These are phyloP conservation scores for Cephonodes hylas DNA, from an alignment of 2,888 invertebrate genomes.

Conservation along the genomic window DNA sequence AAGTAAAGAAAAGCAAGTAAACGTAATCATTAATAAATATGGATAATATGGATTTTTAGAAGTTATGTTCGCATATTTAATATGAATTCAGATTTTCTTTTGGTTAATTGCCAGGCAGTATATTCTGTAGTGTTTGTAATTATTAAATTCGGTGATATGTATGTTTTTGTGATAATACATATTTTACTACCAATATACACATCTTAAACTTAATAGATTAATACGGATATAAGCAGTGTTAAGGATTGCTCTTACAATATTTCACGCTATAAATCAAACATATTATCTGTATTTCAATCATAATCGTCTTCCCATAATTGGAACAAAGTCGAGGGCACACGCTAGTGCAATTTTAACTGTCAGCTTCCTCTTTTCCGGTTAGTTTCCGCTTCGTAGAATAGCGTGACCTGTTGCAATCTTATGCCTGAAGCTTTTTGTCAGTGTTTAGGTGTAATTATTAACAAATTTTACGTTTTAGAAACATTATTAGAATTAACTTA, in stretches of 20 bases:
- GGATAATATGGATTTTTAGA: background rate
- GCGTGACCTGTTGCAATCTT: background rate
- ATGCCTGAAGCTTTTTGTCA: background rate
- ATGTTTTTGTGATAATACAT: too few species aligned
- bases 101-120: too few species aligned
- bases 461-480: background rate
- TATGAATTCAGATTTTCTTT: too few species aligned
- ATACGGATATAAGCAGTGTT: background rate
- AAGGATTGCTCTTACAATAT: background rate
- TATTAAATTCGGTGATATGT: too few species aligned
- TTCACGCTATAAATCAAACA: background rate
- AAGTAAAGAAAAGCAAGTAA: too few species aligned
- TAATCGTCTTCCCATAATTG: slow-evolving; percentile 17
- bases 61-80: too few species aligned
- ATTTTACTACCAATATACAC: too few species aligned
- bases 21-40: too few species aligned
- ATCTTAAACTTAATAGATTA: too few species aligned
- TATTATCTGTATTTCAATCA: slow-evolving; percentile 16
- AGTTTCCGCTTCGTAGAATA: background rate
- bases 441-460: background rate
- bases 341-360: slow-evolving; percentile 14
- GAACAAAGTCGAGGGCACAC: slow-evolving; percentile 19
- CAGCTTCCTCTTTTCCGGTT: slow-evolving; percentile 4
- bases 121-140: too few species aligned
- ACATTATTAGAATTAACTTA: too few species aligned